A percentile compares a stretch with the other conserved stretches of the same genome.
Evolutionary conservation across 1,140 invertebrate genomes (phyloP).

Genomic region (Sinonovacula constricta): DNA sequence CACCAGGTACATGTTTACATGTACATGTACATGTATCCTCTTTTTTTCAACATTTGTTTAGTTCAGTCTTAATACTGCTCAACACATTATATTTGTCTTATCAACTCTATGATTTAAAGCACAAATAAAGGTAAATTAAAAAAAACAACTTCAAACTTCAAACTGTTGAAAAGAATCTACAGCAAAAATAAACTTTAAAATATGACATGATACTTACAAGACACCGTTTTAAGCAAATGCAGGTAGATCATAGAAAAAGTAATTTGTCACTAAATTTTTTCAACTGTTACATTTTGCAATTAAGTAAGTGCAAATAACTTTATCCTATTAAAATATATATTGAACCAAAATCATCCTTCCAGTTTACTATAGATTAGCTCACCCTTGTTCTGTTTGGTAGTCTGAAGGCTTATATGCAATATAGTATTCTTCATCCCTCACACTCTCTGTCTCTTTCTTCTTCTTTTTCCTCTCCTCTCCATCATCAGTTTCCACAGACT

Average conservation of each 20-base stretch:
- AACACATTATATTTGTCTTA: no score
- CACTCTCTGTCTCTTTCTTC: slow-evolving; percentile 48
- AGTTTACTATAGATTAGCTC: slow-evolving; percentile 60
- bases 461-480: slow-evolving; percentile 20
- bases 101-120: no score
- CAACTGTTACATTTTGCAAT: not conserved
- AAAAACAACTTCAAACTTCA: no score
- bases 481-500: not conserved
- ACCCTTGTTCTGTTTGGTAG: slow-evolving; percentile 93
- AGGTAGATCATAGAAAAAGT: no score
- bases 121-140: no score
- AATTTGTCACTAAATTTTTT: not conserved
- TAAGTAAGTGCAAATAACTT: not conserved
- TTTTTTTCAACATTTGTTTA: not conserved
- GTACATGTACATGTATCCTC: not conserved
- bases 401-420: slow-evolving; percentile 92
- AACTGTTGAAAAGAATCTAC: no score
- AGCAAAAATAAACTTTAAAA: not conserved
- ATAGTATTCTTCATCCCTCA: slow-evolving; percentile 87
- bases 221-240: not conserved
- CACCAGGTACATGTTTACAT: not conserved
- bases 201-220: not conserved
- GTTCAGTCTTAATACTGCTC: not conserved
- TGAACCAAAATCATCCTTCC: not conserved
- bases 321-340: not conserved